Conservation (phyloP, 2,888 invertebrate genomes). For the Polymixis flavicincta region DNA sequence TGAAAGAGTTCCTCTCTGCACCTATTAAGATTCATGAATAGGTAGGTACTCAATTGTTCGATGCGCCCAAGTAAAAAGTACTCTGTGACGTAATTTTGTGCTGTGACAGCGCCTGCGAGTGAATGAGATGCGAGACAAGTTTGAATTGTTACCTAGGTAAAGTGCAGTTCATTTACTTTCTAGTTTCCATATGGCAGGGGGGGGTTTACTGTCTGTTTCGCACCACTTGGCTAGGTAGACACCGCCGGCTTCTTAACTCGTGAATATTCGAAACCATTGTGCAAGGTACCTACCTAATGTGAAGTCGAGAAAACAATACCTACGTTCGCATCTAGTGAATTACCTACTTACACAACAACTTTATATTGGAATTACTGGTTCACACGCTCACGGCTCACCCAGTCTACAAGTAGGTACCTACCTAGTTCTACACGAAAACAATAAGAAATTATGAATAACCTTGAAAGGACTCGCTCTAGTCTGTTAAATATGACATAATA, state of each 20-base stretch:
- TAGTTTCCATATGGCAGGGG: not conserved
- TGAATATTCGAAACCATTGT: not conserved
- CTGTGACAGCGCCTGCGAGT: not conserved
- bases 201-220: not conserved
- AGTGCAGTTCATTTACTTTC: not conserved
- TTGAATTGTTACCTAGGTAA: not conserved
- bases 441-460: not conserved
- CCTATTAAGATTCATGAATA: conserved; percentile 5
- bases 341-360: not conserved
- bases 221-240: conserved; percentile 1
- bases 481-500: too few relatives aligned
- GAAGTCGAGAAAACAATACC: conserved; percentile 5
- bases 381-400: not conserved
- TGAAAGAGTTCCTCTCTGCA: not conserved
- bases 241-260: not conserved
- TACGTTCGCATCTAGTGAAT: conserved; percentile 5
- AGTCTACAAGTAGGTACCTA: conserved; percentile 6
- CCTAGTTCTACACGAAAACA: not conserved
- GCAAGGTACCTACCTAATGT: not conserved
- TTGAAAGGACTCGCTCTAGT: too few relatives aligned
- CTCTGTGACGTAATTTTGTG: too few relatives aligned
- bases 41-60: too few relatives aligned
- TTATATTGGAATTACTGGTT: conserved; percentile 1
- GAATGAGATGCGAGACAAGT: conserved; percentile 2
- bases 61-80: too few relatives aligned